These are phyloP conservation scores for Pollicipes pollicipes DNA, from an alignment of 1,140 invertebrate species.

Conservation along the genomic window DNA sequence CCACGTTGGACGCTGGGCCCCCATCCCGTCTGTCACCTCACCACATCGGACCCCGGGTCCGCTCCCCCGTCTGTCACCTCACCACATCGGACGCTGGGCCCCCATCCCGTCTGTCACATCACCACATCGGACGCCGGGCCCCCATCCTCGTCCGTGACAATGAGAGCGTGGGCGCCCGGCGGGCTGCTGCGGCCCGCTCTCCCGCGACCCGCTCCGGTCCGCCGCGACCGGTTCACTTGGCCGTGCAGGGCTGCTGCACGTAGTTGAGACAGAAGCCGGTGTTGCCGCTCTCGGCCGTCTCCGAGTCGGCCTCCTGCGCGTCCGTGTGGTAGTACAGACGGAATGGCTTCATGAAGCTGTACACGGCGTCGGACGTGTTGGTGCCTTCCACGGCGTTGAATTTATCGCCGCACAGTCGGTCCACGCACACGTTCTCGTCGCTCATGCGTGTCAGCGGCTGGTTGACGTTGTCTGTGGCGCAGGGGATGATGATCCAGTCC, in stretches of 20 bases:
- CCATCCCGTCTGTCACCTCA: no score
- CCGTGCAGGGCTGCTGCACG: constrained; percentile 59
- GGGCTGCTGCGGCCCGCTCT: no score
- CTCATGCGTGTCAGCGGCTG: not conserved
- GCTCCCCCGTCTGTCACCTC: no score
- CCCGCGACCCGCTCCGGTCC: not conserved
- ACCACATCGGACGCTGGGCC: no score
- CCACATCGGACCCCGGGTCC: no score
- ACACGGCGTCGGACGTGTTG: constrained; percentile 11
- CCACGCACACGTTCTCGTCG: constrained; percentile 32
- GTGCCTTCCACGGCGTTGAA: constrained; percentile 38
- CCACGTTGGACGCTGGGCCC: no score
- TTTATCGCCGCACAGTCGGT: constrained; percentile 50
- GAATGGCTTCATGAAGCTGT: constrained; percentile 19
- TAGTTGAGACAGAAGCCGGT: constrained; percentile 64
- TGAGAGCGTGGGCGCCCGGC: no score
- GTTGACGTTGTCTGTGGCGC: not conserved
- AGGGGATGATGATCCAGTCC: constrained; percentile 1
- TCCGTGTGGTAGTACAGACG: constrained; percentile 18
- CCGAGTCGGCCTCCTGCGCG: constrained; percentile 12
- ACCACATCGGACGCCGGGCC: no score
- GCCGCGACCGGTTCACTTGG: not conserved
- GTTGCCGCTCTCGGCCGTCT: constrained; percentile 23
- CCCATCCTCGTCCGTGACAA: no score
- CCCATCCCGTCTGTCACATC: no score